Conservation (phyloP, 2,888 invertebrate genomes). For the Drosophila macrospina region DNA sequence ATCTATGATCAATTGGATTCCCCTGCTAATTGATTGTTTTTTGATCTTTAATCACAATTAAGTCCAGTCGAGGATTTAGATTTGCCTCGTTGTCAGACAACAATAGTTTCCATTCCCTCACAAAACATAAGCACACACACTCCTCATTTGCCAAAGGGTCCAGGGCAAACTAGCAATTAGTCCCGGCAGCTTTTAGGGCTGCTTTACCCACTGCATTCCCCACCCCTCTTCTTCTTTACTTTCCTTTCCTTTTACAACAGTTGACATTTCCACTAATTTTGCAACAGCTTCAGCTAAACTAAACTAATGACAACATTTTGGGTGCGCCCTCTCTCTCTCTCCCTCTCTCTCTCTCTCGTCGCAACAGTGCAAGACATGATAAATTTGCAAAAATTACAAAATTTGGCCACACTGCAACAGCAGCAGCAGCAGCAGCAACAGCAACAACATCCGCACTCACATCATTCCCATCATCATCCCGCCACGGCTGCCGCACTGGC, state of each 20-base stretch:
- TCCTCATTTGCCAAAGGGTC: conserved; percentile 14
- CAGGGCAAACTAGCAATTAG: conserved; percentile 64
- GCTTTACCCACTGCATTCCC: conserved; percentile 8
- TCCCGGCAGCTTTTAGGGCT: conserved; percentile 48
- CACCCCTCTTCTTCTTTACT: background rate
- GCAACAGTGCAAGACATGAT: conserved; percentile 86
- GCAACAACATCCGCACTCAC: conserved; percentile 87
- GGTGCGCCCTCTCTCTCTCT: conserved; percentile 51
- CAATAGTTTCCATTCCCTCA: conserved; percentile 55
- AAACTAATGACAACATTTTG: conserved; percentile 77
- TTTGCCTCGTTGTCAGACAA: background rate
- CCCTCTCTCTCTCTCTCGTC: conserved; percentile 6
- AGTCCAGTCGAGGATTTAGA: background rate
- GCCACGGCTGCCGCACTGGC: conserved; percentile 87
- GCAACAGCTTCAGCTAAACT: conserved; percentile 60
- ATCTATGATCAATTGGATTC: background rate
- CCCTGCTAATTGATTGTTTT: background rate
- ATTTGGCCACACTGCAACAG: conserved; percentile 90
- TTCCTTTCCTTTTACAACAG: background rate
- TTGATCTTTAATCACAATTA: background rate
- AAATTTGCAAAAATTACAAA: conserved; percentile 90
- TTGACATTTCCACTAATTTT: conserved; percentile 55
- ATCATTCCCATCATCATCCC: conserved; percentile 82
- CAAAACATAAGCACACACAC: conserved; percentile 30
- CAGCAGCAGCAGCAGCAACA: conserved; percentile 85